Evolutionary conservation across 2,888 invertebrate species (phyloP), one percentile per base, ranked within the genome.

Genomic region (Papilio protenor): DNA sequence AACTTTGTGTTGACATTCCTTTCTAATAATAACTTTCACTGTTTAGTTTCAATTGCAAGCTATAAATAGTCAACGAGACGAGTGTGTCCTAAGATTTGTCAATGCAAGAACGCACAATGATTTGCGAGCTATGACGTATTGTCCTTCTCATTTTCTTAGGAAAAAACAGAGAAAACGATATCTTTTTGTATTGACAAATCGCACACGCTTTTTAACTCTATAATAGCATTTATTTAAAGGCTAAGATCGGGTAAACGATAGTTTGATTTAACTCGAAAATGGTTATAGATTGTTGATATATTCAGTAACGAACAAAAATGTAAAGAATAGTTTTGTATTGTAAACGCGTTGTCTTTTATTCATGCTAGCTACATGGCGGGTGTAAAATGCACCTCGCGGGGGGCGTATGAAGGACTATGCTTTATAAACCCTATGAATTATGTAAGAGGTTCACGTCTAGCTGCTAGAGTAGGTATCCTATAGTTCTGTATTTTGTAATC

Each of bases 361-460:
- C 91, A 91, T 90, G 85, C 84, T 83, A 80, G 82, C 82, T 84
- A 82, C 84, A 84, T 83, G 85, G 83, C 84, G 86, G 84, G 86
- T 93, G 93, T 93, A 93, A 93, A 93, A 93, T 93, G 89, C 84
- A 84, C 92, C 82, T 87, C 88, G 89, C 92, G 90, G 93, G 92
- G 91, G 92, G 90, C 86, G 89, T 87, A 86, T 86, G 87, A 87
- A 88, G 86, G 85, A 83, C 84, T 78, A 80, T 87, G 88, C 87
- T 90, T 91, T 89, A 90, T 90, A 59, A 69, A 84, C 87, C 81
- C 81, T 84, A 93, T 94, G 93, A 93, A 93, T 94, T 93, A 94
- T 94, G 87, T 89, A 94, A 88, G 86, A 90, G 87, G 90, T 89
- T 91, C 92, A 91, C 87, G 90, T 89, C 87, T 88, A 87, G 88